Conservation (phyloP, 1,140 invertebrate genomes). For the Ceratitis capitata region DNA sequence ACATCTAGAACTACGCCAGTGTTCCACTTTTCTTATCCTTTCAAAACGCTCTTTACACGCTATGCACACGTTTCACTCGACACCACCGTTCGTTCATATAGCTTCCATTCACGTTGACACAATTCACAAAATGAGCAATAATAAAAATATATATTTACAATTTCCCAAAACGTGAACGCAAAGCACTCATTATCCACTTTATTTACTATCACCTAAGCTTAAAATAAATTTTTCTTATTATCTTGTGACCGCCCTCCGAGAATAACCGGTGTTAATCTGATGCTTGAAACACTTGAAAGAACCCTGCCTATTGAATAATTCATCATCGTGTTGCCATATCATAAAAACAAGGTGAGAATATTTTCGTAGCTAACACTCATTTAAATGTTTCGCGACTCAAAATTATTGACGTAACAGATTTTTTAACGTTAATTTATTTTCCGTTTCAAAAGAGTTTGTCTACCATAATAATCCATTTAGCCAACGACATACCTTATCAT, state of each 20-base stretch:
- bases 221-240: constrained; percentile 19
- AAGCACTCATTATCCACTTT: constrained; percentile 35
- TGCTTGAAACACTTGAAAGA: background rate
- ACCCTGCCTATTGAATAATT: constrained; percentile 20
- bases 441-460: too few relatives aligned
- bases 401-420: too few relatives aligned
- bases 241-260: constrained; percentile 7
- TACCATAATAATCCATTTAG: too few relatives aligned
- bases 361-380: background rate
- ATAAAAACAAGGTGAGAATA: background rate
- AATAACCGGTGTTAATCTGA: constrained; percentile 21
- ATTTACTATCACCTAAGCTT: background rate
- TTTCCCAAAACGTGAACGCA: constrained; percentile 33
- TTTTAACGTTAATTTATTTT: too few relatives aligned
- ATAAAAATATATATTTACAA: constrained; percentile 38
- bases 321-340: background rate
- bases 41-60: constrained; percentile 31
- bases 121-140: constrained; percentile 32
- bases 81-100: constrained; percentile 35
- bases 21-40: constrained; percentile 17
- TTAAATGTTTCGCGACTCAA: background rate
- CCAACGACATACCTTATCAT: too few relatives aligned
- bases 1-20: constrained; percentile 29
- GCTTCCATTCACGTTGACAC: constrained; percentile 36
- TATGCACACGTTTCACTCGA: constrained; percentile 36